Percentiles rank a stretch among this genome's conserved stretches.
Evolutionary conservation across 2,888 invertebrate genomes (phyloP).

Genomic region (Cheilosia impressa): DNA sequence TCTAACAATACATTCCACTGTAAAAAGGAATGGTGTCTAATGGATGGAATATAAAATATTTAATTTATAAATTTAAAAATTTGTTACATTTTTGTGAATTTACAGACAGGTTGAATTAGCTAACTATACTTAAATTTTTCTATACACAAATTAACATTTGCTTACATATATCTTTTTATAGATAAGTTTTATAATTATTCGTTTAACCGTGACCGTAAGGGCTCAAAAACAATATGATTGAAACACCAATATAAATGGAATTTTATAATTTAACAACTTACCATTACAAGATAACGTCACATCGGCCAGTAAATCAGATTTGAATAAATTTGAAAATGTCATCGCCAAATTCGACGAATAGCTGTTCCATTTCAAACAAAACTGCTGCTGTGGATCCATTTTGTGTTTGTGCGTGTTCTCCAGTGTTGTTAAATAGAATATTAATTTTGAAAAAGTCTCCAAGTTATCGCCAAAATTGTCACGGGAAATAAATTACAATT

Average conservation of each 20-base stretch:
- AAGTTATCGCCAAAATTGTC: slow-evolving; percentile 36
- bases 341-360: slow-evolving; percentile 96
- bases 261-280: slow-evolving; percentile 84
- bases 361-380: slow-evolving; percentile 98
- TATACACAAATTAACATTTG: too few species aligned
- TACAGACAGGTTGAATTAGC: too few species aligned
- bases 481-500: slow-evolving; percentile 16
- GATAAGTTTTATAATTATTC: too few species aligned
- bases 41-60: too few species aligned
- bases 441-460: slow-evolving; percentile 21
- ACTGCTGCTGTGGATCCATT: slow-evolving; percentile 97
- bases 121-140: too few species aligned
- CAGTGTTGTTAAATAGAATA: slow-evolving; percentile 44
- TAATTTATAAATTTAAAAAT: too few species aligned
- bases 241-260: background rate
- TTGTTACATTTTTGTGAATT: too few species aligned
- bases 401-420: slow-evolving; percentile 78
- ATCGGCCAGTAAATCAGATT: slow-evolving; percentile 96
- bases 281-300: slow-evolving; percentile 97
- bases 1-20: too few species aligned
- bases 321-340: slow-evolving; percentile 95
- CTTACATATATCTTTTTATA: too few species aligned
- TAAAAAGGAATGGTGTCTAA: too few species aligned
- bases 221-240: too few species aligned
- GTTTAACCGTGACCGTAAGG: too few species aligned